Evolutionary conservation across 2,113 vertebrate species (phyloP), one percentile per base, ranked within the genome.

Genomic region (Natator depressus): DNA sequence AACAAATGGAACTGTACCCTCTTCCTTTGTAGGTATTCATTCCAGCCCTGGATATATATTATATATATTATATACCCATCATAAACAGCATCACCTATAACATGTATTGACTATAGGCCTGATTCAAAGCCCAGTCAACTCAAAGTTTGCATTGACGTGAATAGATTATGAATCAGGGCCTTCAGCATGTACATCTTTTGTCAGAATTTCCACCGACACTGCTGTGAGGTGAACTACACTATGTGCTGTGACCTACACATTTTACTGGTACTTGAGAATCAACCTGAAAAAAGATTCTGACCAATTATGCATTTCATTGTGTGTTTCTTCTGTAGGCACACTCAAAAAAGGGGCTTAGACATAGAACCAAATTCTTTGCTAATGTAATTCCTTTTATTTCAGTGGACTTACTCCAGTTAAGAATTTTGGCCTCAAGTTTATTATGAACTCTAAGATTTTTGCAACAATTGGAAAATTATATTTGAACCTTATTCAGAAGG

Each of bases 151-250:
- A 22, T 38, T 38, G 51, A 50, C 3, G 79, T 89, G 42, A 8
- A 0, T 50, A 69, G 5, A 81, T 31, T 29, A 5, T 42, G 88
- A 93, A 83, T 57, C 80, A 65, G 5, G n/a, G 49, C 53, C 22
- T 80, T 89, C 29, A 6, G 10, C 25, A 35, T 83, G 24, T 78
- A 89, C 22, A 0, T 83, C 25, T 84, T 93, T 16, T 5, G 0
- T 82, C 0, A 1, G 47, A 91, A 81, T 87, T 80, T 93, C 85
- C 25, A 53, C 13, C 90, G 3, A 12, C 3, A 59, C 19, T 47
- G 1, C 59, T 72, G 31, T 27, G 2, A 29, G 11, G 27, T 42
- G 69, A 79, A 72, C 0, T 0, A 31, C 4, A 47, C 2, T 38
- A 35, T 51, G 80, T 85, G 8, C 11, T 53, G 1, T 81, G 50